Conservation (phyloP, 2,888 invertebrate genomes). For the Chrysina gloriosa region DNA sequence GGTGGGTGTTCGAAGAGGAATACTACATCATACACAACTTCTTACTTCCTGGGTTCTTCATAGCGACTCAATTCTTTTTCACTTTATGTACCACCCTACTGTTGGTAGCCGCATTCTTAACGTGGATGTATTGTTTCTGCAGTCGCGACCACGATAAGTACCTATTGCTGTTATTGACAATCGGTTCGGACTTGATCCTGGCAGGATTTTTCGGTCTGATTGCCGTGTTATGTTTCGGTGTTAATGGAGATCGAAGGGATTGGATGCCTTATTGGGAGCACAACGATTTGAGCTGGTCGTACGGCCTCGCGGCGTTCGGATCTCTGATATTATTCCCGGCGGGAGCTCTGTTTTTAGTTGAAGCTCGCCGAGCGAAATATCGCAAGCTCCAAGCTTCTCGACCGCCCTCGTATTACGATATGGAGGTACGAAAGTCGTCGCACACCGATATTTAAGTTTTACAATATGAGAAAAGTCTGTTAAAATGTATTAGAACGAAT, state of each 20-base stretch:
- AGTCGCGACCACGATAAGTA: slow-evolving; percentile 82
- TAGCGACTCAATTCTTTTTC: slow-evolving; percentile 94
- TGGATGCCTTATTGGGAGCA: slow-evolving; percentile 98
- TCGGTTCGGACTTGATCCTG: slow-evolving; percentile 78
- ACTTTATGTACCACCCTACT: slow-evolving; percentile 88
- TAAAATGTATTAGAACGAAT: background rate
- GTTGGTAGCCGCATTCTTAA: slow-evolving; percentile 79
- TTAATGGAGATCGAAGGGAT: slow-evolving; percentile 88
- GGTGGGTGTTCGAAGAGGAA: slow-evolving; percentile 98
- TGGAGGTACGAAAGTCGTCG: slow-evolving; percentile 74
- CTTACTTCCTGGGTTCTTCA: slow-evolving; percentile 90
- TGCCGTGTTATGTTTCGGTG: slow-evolving; percentile 89
- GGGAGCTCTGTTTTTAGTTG: slow-evolving; percentile 84
- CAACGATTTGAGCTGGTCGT: slow-evolving; percentile 95
- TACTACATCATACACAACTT: slow-evolving; percentile 94
- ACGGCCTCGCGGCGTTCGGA: slow-evolving; percentile 85
- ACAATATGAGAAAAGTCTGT: background rate
- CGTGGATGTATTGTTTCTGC: slow-evolving; percentile 78
- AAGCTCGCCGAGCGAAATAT: slow-evolving; percentile 83
- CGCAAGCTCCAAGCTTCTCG: slow-evolving; percentile 78
- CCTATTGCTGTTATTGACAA: slow-evolving; percentile 77
- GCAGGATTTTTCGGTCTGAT: slow-evolving; percentile 85
- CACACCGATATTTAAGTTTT: slow-evolving; percentile 77
- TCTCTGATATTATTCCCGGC: slow-evolving; percentile 80
- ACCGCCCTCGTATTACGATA: slow-evolving; percentile 73